Base-by-base conservation (phyloP, 2,113 vertebrate species). In the Anguilla japonica region DNA sequence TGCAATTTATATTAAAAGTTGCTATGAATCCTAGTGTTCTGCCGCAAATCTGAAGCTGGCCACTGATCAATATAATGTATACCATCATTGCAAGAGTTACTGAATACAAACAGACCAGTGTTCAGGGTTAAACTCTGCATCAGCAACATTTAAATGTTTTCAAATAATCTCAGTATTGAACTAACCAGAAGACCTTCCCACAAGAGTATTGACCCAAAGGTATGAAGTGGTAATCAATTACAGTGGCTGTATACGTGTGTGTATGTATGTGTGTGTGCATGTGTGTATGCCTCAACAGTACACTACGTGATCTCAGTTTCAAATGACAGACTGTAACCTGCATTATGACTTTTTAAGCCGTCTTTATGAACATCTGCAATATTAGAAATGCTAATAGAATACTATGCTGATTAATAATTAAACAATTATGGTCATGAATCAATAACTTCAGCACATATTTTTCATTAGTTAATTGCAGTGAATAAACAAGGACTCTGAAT, bases 381-480 rank as follows among this genome's bases (percentile, higher is more conserved):
- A 98, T 99, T 98, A 98, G 97, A 98, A 98, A 98, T 99, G 98
- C 98, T 98, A 98, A 99, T 99, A 97, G 96, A 97, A 96, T 96
- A 96, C 97, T 96, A 98, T 97, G 96, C 97, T 97, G 98, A 99
- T 99, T 99, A 99, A 99, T 99, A 99, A 99, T 99, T 99, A 99
- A 99, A 99, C 97, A 99, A 99, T 99, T 99, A 99, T 96, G 97
- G 98, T 99, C 98, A 99, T 99, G 98, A 99, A 98, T 99, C 98
- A 99, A 99, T 99, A 99, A 98, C 97, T 98, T 97, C 97, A 97
- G 96, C 97, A 97, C 97, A 97, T 95, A 94, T 97, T 98, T 98
- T 98, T 98, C 97, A 99, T 98, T 97, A 97, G 97, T 97, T 97
- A 98, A 98, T 98, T 97, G 97, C 97, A 97, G 96, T 97, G 97